Evolutionary conservation across 2,888 invertebrate species (phyloP), one percentile per base, ranked within the genome.

Genomic region (Masnerella sp.): DNA sequence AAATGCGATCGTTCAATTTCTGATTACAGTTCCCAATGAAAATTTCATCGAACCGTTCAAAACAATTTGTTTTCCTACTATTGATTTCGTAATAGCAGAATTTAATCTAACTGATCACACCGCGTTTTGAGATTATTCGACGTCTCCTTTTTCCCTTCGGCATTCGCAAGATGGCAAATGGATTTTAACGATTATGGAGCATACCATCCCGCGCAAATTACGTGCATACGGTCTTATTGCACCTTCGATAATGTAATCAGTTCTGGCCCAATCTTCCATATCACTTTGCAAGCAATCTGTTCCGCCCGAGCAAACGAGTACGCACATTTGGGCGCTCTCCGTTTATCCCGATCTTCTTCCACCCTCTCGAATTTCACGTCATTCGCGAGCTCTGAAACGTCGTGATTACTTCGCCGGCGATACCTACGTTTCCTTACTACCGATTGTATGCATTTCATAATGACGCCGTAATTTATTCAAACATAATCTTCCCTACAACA

Each of bases 181-280:
- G 71, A 65, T 71, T 71, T 74, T 74, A 74, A 69, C 69, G 69
- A 69, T 74, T 69, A 69, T 59, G 59, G 65, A 52, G 62, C 69
- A 69, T 69, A 65, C 59, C 65, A 69, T 47, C 65, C 11, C 36
- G 65, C 65, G 59, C 69, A 59, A 74, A 74, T 69, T 74, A 74
- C 65, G 74, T 70, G 74, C 73, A 68, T 58, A 73, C 73, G 64
- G 54, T 59, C 72, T 65, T 54, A 65, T 65, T 72, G 65, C 65
- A 61, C 72, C 65, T 72, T 65, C 72, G 72, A 72, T 72, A 72
- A 72, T 72, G 72, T 72, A 72, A 72, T 72, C 72, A 72, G 72
- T 72, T 74, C 52, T 54, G 43, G 47, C 67, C 67, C 45, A 74
- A 74, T 74, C 67, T 74, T 70, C 74, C 74, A 74, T 62, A 74